A percentile compares a stretch with the other conserved stretches of the same genome.
These are phyloP conservation scores for Eurypyga helias DNA, from an alignment of 2,113 vertebrate species.

Conservation along the genomic window DNA sequence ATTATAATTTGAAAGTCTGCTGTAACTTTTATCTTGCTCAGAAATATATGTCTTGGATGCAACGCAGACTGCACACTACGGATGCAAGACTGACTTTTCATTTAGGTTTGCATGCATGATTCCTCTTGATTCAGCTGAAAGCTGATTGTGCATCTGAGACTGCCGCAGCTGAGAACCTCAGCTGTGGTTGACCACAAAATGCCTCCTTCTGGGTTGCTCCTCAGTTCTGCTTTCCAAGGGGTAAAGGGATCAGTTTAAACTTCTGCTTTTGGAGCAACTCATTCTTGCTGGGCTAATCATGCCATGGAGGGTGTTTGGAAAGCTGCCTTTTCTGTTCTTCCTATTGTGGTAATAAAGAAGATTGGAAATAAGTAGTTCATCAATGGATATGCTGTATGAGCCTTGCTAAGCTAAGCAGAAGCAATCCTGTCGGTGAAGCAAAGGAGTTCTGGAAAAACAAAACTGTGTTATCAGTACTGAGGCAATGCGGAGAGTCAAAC, in stretches of 20 bases:
- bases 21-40: background rate
- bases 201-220: rapidly evolving
- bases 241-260: background rate
- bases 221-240: background rate
- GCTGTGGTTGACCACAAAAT: background rate
- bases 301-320: background rate
- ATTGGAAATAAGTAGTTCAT: background rate
- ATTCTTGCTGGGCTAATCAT: background rate
- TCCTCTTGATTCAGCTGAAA: background rate
- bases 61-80: background rate
- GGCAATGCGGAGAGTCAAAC: background rate
- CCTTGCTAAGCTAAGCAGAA: background rate
- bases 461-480: background rate
- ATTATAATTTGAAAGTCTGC: background rate
- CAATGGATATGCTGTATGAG: background rate
- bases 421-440: background rate
- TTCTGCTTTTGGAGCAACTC: background rate
- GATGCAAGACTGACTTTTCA: background rate
- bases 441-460: background rate
- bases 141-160: background rate
- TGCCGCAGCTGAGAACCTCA: background rate
- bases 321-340: background rate
- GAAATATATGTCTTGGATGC: background rate
- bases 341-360: background rate
- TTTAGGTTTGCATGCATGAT: background rate